These are phyloP conservation scores for Ecliptopera silaceata DNA, from an alignment of 2,888 invertebrate genomes.

Conservation along the genomic window DNA sequence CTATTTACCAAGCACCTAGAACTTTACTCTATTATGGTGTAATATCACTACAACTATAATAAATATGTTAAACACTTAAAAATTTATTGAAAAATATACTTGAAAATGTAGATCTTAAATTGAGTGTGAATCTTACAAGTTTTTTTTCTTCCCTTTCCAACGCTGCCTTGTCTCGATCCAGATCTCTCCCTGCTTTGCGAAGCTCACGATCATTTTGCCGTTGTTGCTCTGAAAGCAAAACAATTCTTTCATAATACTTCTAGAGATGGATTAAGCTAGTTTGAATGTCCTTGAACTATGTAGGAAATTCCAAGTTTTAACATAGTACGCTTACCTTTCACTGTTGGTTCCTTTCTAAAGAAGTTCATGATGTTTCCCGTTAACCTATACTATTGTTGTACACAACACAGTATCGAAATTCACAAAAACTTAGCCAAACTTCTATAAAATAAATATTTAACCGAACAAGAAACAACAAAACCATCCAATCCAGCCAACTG, in stretches of 20 bases:
- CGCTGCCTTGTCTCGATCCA: slow-evolving; percentile 91
- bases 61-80: too few relatives aligned
- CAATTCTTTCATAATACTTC: not conserved
- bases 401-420: too few relatives aligned
- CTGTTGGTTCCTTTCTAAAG: slow-evolving; percentile 85
- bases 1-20: not conserved
- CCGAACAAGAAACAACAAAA: not conserved
- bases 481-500: too few relatives aligned
- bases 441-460: not conserved
- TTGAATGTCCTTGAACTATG: not conserved
- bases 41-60: too few relatives aligned
- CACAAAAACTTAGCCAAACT: not conserved
- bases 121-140: slow-evolving; percentile 80
- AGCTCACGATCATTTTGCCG: slow-evolving; percentile 91
- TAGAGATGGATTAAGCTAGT: not conserved
- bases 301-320: not conserved
- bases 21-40: too few relatives aligned
- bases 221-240: slow-evolving; percentile 87
- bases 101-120: too few relatives aligned
- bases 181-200: slow-evolving; percentile 90
- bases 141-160: slow-evolving; percentile 95
- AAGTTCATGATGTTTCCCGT: slow-evolving; percentile 67
- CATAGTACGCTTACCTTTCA: slow-evolving; percentile 80
- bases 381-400: not conserved
- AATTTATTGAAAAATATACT: too few relatives aligned